These are phyloP conservation scores for Montipora sp. DNA, from an alignment of 64 coral and sea anemone species.

Conservation along the genomic window DNA sequence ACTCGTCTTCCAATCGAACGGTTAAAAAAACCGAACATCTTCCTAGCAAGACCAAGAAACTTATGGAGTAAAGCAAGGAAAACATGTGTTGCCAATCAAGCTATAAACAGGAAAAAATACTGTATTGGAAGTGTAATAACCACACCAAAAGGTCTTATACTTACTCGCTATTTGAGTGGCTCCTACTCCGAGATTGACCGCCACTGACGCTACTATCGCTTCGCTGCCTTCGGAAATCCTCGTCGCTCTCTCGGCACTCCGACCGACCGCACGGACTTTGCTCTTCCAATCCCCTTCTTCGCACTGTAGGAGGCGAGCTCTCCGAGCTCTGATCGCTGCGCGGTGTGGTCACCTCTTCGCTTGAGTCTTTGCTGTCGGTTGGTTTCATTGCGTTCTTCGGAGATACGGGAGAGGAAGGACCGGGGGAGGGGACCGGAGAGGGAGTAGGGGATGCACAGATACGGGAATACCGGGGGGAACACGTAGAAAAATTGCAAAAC, in stretches of 20 bases:
- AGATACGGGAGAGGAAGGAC: conserved; percentile 32
- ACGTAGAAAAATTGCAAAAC: conserved; percentile 92
- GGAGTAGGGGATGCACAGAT: conserved; percentile 80
- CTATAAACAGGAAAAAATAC: too few species aligned
- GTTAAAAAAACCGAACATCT: too few species aligned
- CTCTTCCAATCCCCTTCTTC: conserved; percentile 46
- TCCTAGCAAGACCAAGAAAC: too few species aligned
- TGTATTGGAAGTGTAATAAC: too few species aligned
- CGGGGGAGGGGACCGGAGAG: conserved; percentile 50
- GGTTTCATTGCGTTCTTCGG: conserved; percentile 42
- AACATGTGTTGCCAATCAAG: too few species aligned
- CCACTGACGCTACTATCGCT: conserved; percentile 76
- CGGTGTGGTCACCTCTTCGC: conserved; percentile 48
- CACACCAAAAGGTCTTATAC: not conserved
- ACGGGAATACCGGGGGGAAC: conserved; percentile 96
- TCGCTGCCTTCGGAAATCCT: conserved; percentile 65
- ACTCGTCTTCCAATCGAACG: too few species aligned
- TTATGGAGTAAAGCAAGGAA: too few species aligned
- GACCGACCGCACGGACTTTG: not conserved
- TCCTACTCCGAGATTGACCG: conserved; percentile 21
- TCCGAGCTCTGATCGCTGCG: conserved; percentile 54
- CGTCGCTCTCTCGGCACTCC: conserved; percentile 49
- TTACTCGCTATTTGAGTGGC: conserved; percentile 17
- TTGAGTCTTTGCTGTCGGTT: conserved; percentile 23
- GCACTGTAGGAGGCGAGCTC: conserved; percentile 78